Percentiles rank a stretch among this genome's conserved stretches.
These are phyloP conservation scores for Denticeps clupeoides DNA, from an alignment of 2,797 vertebrate genomes.

Conservation along the genomic window DNA sequence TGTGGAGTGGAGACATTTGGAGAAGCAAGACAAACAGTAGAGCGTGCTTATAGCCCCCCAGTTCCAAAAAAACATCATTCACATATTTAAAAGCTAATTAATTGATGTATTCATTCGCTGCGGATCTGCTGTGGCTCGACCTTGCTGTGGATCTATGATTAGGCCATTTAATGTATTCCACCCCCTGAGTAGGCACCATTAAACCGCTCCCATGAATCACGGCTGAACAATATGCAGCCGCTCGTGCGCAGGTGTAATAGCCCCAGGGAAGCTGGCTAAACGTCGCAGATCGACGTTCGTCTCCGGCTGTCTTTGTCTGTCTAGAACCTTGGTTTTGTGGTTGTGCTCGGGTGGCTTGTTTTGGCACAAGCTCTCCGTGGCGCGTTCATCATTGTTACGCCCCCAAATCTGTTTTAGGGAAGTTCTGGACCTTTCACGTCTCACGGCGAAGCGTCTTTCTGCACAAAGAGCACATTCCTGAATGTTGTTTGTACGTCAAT, in stretches of 20 bases:
- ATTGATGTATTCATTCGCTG: slow-evolving; percentile 44
- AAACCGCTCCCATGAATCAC: slow-evolving; percentile 42
- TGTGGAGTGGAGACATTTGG: slow-evolving; percentile 34
- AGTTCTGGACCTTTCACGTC: no score
- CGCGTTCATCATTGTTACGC: no score
- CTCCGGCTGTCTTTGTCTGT: slow-evolving; percentile 10
- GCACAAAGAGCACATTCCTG: slow-evolving; percentile 6
- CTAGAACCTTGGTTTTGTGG: slow-evolving; percentile 10
- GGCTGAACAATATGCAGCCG: slow-evolving; percentile 34
- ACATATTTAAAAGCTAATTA: slow-evolving; percentile 63
- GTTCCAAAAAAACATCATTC: slow-evolving; percentile 48
- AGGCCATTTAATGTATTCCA: slow-evolving; percentile 47
- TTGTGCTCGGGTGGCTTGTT: slow-evolving; percentile 10
- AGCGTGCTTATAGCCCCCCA: not conserved
- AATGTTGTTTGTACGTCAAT: slow-evolving; percentile 7
- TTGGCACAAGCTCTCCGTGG: no score
- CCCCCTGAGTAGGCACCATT: slow-evolving; percentile 45
- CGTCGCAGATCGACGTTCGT: slow-evolving; percentile 7
- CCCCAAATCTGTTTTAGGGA: no score
- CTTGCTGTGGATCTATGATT: slow-evolving; percentile 41
- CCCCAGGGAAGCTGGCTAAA: slow-evolving; percentile 18
- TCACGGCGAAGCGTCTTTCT: not conserved
- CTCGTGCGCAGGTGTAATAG: slow-evolving; percentile 38
- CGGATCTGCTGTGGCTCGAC: slow-evolving; percentile 39
- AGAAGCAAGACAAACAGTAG: slow-evolving; percentile 22